Evolutionary conservation across 2,888 invertebrate genomes (phyloP).

Genomic region (Cephus nigrinus): DNA sequence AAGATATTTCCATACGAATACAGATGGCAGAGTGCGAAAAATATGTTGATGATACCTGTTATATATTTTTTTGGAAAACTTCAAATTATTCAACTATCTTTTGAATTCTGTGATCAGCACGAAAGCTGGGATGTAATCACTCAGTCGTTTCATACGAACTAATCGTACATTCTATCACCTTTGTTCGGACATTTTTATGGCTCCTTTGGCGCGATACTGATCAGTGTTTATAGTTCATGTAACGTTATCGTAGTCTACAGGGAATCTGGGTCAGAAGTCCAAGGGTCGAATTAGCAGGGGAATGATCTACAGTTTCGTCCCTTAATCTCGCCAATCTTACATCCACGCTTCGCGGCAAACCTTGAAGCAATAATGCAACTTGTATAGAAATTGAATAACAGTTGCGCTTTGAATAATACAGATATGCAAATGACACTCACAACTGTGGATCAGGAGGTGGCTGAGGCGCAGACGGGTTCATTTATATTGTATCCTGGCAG

Average conservation of each 20-base stretch:
- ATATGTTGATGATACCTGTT: not conserved
- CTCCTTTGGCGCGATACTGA: not conserved
- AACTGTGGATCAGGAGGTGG: slow-evolving; percentile 28
- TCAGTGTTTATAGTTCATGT: not conserved
- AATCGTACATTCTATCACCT: not conserved
- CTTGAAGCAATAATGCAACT: slow-evolving; percentile 57
- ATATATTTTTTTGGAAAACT: not conserved
- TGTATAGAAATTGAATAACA: slow-evolving; percentile 61
- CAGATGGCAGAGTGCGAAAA: not conserved
- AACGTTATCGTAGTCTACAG: not conserved
- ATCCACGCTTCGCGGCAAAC: slow-evolving; percentile 2
- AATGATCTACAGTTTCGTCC: not conserved
- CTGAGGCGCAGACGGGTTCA: slow-evolving; percentile 50
- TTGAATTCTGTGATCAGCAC: not conserved
- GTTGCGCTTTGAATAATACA: slow-evolving; percentile 62
- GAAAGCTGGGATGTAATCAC: not conserved
- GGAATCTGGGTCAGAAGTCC: not conserved
- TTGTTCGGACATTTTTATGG: not conserved
- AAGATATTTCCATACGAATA: not conserved
- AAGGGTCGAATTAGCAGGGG: not conserved
- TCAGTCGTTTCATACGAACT: not conserved
- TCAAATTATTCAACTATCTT: not conserved
- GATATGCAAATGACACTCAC: slow-evolving; percentile 57
- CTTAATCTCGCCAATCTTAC: not conserved
- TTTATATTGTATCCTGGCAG: slow-evolving; percentile 59